Conservation (phyloP, 2,888 invertebrate species). For the Autographa gamma region DNA sequence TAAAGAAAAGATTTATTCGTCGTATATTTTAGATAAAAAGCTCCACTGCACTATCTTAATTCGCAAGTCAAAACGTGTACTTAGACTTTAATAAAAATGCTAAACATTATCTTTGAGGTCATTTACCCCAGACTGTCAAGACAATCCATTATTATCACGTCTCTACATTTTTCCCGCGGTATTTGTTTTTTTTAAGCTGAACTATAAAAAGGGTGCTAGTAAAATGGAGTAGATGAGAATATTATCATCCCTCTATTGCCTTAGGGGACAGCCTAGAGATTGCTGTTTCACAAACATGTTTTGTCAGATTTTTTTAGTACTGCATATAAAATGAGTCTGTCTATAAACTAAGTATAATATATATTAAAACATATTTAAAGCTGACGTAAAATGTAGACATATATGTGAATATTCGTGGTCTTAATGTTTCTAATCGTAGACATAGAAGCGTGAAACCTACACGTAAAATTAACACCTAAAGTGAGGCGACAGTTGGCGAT, state of each 20-base stretch:
- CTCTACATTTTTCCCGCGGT: constrained; percentile 10
- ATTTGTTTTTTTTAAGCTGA: constrained; percentile 19
- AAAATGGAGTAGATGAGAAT: constrained; percentile 1
- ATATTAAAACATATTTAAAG: too few species aligned
- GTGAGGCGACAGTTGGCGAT: not conserved
- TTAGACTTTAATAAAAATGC: constrained; percentile 38
- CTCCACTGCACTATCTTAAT: constrained; percentile 26
- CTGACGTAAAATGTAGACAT: too few species aligned
- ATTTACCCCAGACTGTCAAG: constrained; percentile 25
- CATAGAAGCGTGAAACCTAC: not conserved
- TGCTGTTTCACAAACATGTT: not conserved
- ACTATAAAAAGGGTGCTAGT: not conserved
- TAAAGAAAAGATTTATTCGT: constrained; percentile 29
- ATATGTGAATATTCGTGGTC: too few species aligned
- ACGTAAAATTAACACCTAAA: not conserved
- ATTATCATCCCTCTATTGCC: not conserved
- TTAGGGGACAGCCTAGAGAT: not conserved
- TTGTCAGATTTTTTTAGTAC: not conserved
- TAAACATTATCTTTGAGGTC: constrained; percentile 23
- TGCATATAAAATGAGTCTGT: not conserved
- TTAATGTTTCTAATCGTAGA: too few species aligned
- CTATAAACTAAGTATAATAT: too few species aligned
- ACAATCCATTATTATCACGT: constrained; percentile 24
- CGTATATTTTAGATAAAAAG: constrained; percentile 24
- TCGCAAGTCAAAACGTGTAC: constrained; percentile 14